Conservation (phyloP, 2,797 vertebrate species). For the Pteropus rufus region DNA sequence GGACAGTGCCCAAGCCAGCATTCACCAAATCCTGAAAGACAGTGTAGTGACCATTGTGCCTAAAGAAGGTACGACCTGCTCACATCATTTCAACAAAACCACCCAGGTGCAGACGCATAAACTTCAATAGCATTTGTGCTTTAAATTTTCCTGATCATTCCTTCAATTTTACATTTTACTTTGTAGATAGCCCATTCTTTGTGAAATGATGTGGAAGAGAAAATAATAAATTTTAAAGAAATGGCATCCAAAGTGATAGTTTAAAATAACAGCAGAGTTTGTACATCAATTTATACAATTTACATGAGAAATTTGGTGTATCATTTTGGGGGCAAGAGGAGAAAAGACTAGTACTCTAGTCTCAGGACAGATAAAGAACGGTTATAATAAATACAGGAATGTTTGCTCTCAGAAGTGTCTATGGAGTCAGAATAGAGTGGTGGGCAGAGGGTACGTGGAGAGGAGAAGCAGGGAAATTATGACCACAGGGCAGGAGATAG, state of each 20-base stretch:
- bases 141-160: not conserved
- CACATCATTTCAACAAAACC: not conserved
- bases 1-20: rapidly evolving
- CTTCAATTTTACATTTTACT: not conserved
- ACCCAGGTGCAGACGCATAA: no score
- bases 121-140: not conserved
- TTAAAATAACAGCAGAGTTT: not conserved
- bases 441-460: not conserved
- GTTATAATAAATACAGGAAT: not conserved
- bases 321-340: rapidly evolving
- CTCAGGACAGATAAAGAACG: not conserved
- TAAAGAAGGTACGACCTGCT: rapidly evolving
- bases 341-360: not conserved
- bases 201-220: not conserved
- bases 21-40: rapidly evolving
- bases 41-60: rapidly evolving
- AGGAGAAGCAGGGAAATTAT: no score
- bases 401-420: not conserved
- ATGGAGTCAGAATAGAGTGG: not conserved
- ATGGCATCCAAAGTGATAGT: not conserved
- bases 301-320: not conserved
- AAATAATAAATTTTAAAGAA: not conserved
- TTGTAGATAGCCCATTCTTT: not conserved
- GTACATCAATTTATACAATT: not conserved
- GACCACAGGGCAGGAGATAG: rapidly evolving